Evolutionary conservation across 2,797 vertebrate species (phyloP), one percentile per base, ranked within the genome.

Genomic region (Anomalospiza imberbis): DNA sequence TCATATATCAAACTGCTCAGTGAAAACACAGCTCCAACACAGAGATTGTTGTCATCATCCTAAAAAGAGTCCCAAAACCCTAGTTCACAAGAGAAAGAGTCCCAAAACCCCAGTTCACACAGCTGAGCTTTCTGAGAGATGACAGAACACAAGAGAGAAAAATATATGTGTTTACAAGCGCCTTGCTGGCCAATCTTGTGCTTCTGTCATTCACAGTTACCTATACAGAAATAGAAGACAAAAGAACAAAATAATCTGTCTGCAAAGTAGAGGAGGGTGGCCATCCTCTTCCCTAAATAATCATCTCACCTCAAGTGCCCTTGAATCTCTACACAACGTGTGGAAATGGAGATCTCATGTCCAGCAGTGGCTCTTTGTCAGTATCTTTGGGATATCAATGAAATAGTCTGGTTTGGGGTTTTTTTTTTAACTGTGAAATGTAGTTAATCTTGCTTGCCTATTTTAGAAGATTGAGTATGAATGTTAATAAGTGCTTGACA

Each of bases 1-100:
- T 96, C 78, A 3, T 78, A 71, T 97, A 96, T 97, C 96, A 96
- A 76, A 88, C 65, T 71, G 31, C 68, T 85, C 65, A 57, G 1
- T 38, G 72, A 82, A 78, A 94, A 70, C 55, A 42, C 29, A 50
- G 16, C 48, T 82, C 38, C 45, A 58, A 50, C 32, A 12, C 8
- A 38, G 60, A 40, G 25, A 38, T 71, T 44, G 22, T 47, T 87
- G 55, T 71, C 40, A 24, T 42, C 4, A 0, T 89, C 26, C 18
- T 51, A 17, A 82, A 63, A 76, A 86, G 60, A 45, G 16, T 12
- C 7, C 13, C 40, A 53, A 44, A 40, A 18, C 8, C 7, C n/a
- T n/a, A n/a, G n/a, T n/a, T n/a, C n/a, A n/a, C n/a, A n/a, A n/a
- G n/a, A 17, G 82, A 63, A 76, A 86, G 60, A 45, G 16, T 12